These are phyloP conservation scores for Mionectes olivaceus DNA, from an alignment of 2,797 vertebrate genomes.

Conservation along the genomic window DNA sequence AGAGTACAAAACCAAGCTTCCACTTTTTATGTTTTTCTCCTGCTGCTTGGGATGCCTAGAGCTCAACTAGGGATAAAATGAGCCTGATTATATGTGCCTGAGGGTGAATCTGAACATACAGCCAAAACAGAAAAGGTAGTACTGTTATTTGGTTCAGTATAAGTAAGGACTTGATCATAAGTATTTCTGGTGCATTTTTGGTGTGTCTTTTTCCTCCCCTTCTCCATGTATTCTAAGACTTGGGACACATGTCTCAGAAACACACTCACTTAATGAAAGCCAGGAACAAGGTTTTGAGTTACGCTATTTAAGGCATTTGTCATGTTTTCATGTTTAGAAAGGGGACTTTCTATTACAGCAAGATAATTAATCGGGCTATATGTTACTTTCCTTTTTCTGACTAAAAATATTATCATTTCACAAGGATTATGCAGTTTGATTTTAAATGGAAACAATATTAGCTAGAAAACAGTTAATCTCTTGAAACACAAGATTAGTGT, in stretches of 20 bases:
- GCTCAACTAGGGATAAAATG: background rate
- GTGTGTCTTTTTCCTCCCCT: rapidly evolving
- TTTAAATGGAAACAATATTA: background rate
- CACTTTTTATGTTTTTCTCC: background rate
- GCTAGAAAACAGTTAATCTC: background rate
- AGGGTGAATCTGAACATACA: background rate
- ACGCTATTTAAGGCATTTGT: background rate
- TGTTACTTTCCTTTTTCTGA: background rate
- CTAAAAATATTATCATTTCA: background rate
- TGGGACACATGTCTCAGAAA: background rate
- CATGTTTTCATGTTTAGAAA: background rate
- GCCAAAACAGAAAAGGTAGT: background rate
- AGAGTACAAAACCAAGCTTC: background rate
- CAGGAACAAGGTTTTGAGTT: background rate
- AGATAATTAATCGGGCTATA: background rate
- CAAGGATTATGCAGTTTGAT: background rate
- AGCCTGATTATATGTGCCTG: background rate
- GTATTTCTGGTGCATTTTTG: background rate
- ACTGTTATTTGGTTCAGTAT: background rate
- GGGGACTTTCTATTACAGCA: background rate
- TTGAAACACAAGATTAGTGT: background rate
- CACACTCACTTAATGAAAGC: background rate
- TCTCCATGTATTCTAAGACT: background rate
- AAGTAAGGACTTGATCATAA: background rate
- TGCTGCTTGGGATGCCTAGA: background rate